Evolutionary conservation across 2,113 vertebrate species (phyloP).

Genomic region (Bucco capensis): DNA sequence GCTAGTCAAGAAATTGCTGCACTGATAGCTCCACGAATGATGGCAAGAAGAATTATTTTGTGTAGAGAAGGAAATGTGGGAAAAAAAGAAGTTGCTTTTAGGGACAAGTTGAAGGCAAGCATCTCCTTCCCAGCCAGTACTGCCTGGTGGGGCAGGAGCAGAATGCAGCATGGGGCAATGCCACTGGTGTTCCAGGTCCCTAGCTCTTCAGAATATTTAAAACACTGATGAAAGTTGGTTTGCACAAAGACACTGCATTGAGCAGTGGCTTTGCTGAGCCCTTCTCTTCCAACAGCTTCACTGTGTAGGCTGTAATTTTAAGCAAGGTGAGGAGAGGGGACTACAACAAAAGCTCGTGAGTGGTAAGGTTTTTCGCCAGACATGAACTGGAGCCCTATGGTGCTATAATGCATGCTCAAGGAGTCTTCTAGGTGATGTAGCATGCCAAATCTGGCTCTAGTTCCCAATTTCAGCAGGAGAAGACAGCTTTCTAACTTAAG

Average conservation of each 20-base stretch:
- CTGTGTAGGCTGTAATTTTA: neutral
- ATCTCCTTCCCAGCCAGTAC: accelerated
- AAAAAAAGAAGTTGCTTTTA: neutral
- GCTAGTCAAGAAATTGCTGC: neutral
- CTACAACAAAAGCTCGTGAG: neutral
- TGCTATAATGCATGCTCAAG: accelerated
- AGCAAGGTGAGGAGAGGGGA: neutral
- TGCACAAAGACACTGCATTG: accelerated
- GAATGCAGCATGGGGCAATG: accelerated
- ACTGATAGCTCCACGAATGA: neutral
- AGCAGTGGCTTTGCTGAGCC: neutral
- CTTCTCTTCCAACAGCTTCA: neutral
- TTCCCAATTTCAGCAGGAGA: neutral
- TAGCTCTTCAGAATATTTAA: neutral
- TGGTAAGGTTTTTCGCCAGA: neutral
- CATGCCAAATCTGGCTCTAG: neutral
- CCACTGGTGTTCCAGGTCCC: no score
- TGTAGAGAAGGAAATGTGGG: neutral
- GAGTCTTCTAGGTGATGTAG: neutral
- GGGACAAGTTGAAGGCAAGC: neutral
- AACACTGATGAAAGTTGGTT: neutral
- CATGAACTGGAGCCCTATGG: accelerated
- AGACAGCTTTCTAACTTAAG: neutral
- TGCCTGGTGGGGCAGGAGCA: neutral
- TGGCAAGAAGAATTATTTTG: neutral